Evolutionary conservation across 1,140 invertebrate genomes (phyloP).

Genomic region (Lepidostoma basale): DNA sequence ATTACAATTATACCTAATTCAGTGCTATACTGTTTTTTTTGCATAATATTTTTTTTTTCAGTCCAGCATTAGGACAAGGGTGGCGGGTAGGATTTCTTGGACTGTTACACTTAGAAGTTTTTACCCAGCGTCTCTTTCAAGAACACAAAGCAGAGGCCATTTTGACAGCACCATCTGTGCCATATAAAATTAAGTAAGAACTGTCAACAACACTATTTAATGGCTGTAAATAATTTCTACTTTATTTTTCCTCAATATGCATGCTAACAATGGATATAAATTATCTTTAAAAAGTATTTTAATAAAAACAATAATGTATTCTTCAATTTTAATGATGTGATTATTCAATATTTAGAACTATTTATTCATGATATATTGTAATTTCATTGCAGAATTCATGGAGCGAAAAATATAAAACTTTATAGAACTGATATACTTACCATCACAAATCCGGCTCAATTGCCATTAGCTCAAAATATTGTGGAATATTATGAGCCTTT

Average conservation of each 20-base stretch:
- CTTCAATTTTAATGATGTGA: background rate
- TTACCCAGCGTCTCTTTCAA: conserved; percentile 90
- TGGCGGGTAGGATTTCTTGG: conserved; percentile 95
- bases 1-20: too few species aligned
- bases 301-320: background rate
- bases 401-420: conserved; percentile 66
- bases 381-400: conserved; percentile 54
- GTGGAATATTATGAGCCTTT: conserved; percentile 86
- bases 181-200: conserved; percentile 83
- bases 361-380: background rate
- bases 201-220: background rate
- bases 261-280: too few species aligned
- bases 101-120: conserved; percentile 95
- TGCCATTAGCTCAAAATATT: conserved; percentile 74
- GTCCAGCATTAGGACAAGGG: conserved; percentile 91
- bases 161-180: conserved; percentile 92
- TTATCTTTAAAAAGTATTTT: too few species aligned
- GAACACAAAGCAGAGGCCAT: conserved; percentile 90
- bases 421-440: conserved; percentile 69
- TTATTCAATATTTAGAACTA: background rate
- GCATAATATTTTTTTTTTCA: conserved; percentile 55
- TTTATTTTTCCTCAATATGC: too few species aligned
- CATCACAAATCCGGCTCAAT: conserved; percentile 85
- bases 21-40: too few species aligned
- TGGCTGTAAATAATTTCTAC: too few species aligned